phyloP scores from a whole-genome alignment of 2,113 vertebrate genomes.

The Hippocampus guttulatus region DNA sequence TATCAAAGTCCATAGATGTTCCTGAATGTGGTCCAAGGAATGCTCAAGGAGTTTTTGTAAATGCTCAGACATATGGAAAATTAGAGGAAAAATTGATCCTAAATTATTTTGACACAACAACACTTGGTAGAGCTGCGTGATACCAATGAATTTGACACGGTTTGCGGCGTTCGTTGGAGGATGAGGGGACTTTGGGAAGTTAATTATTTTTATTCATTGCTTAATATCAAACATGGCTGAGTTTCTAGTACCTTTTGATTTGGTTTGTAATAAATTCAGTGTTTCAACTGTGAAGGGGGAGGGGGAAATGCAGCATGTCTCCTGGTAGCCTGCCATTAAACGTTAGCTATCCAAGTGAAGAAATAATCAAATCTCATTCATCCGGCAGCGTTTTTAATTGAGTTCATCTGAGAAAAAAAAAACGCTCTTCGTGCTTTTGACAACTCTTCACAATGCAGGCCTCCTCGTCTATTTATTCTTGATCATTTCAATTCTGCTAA shows the following conservation, averaged over 20 bases:
- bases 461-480: constrained; percentile 11
- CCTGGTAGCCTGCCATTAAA: not conserved
- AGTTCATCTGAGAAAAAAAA: constrained; percentile 5
- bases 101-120: no score
- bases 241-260: not conserved
- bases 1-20: no score
- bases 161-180: not conserved
- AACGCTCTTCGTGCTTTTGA: not conserved
- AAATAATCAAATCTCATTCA: constrained; percentile 14
- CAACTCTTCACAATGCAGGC: not conserved
- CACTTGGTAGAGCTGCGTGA: no score
- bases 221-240: not conserved
- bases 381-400: constrained; percentile 5
- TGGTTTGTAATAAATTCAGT: not conserved
- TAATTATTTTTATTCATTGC: not conserved
- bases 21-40: no score
- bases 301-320: not conserved
- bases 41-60: no score
- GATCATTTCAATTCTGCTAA: constrained; percentile 15
- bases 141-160: not conserved
- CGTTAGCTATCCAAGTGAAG: not conserved
- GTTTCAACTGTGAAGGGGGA: not conserved
- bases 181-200: not conserved
- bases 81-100: no score
- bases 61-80: no score